Evolutionary conservation across 2,888 invertebrate genomes (phyloP).

Genomic region (Philaethria dido): DNA sequence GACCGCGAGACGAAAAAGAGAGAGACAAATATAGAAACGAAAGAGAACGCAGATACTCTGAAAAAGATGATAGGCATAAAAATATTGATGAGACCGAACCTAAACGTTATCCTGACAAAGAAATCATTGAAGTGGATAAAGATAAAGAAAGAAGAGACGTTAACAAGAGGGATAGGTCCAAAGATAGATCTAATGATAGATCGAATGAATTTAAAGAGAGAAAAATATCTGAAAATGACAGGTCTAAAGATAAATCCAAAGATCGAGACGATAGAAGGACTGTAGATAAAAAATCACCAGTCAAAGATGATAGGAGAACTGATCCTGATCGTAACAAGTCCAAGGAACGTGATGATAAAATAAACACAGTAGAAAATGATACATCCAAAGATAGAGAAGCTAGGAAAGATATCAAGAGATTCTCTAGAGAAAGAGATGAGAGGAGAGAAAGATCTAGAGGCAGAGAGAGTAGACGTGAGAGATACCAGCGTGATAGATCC

Average conservation of each 20-base stretch:
- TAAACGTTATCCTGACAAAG: conserved; percentile 33
- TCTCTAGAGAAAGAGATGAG: conserved; percentile 20
- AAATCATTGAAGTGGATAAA: conserved; percentile 9
- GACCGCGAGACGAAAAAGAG: conserved; percentile 47
- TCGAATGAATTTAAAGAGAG: conserved; percentile 3
- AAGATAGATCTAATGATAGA: conserved; percentile 34
- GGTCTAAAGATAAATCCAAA: conserved; percentile 28
- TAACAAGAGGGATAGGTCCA: conserved; percentile 31
- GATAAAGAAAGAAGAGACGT: conserved; percentile 28
- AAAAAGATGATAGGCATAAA: conserved; percentile 46
- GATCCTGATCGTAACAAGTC: neutral
- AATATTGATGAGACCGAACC: conserved; percentile 1
- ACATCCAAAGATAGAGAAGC: conserved; percentile 2
- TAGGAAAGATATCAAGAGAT: conserved; percentile 15
- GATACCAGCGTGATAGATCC: conserved; percentile 17
- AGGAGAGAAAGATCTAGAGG: conserved; percentile 34
- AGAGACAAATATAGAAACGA: conserved; percentile 44
- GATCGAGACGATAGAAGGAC: conserved; percentile 26
- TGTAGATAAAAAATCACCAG: conserved; percentile 27
- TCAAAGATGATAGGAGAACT: conserved; percentile 35
- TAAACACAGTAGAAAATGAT: neutral
- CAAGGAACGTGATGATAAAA: neutral
- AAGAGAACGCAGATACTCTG: conserved; percentile 37
- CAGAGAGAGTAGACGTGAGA: conserved; percentile 21
- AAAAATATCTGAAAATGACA: conserved; percentile 16